phyloP scores from a whole-genome alignment of 2,797 vertebrate species.

The Cichlasoma orientale region DNA sequence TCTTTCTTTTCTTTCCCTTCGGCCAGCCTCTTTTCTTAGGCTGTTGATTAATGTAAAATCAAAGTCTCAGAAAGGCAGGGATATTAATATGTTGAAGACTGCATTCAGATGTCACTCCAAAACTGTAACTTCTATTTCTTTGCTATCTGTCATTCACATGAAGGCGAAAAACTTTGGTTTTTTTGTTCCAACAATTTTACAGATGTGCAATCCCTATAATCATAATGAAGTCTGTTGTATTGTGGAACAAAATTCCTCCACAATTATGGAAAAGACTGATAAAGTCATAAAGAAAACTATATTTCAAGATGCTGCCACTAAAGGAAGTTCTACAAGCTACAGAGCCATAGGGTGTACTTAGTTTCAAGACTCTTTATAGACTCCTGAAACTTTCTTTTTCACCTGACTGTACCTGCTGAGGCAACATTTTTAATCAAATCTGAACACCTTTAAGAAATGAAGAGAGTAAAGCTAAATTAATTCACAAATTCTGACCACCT shows the following conservation, averaged over 20 bases:
- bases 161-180: not conserved
- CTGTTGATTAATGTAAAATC: slow-evolving; percentile 66
- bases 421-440: not conserved
- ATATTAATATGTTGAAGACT: not conserved
- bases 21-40: slow-evolving; percentile 98
- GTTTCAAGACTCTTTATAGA: not conserved
- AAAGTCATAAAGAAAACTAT: too few species aligned
- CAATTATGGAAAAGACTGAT: too few species aligned
- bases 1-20: slow-evolving; percentile 98
- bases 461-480: not conserved
- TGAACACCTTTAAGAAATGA: not conserved
- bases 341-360: not conserved
- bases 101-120: not conserved
- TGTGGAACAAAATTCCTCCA: too few species aligned
- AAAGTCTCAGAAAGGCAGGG: slow-evolving; percentile 12
- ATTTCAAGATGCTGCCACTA: not conserved
- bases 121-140: not conserved
- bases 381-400: not conserved
- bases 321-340: not conserved
- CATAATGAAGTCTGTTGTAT: not conserved
- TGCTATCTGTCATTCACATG: not conserved
- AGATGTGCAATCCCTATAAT: not conserved
- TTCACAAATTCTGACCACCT: not conserved
- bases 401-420: not conserved
- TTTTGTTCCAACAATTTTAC: not conserved